These are phyloP conservation scores for Chelonus formosanus DNA, from an alignment of 2,888 invertebrate species.

Conservation along the genomic window DNA sequence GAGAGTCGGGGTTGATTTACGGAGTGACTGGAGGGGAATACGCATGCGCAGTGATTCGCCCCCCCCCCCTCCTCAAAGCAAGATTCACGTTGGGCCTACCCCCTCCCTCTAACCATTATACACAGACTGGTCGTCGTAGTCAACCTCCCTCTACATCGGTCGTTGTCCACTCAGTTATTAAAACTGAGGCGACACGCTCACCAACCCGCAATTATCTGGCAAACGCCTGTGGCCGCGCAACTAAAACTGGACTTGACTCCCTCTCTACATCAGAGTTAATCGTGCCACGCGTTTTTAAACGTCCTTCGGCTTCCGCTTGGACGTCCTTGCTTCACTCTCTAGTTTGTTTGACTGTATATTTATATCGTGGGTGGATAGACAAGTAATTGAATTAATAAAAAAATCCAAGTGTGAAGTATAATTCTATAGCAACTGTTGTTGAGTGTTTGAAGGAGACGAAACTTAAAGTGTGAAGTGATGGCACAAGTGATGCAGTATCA, in stretches of 20 bases:
- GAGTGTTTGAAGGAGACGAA: conserved; percentile 3
- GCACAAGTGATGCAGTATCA: conserved; percentile 59
- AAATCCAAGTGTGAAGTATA: conserved; percentile 5
- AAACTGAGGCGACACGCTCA: conserved; percentile 61
- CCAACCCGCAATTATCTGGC: conserved; percentile 63
- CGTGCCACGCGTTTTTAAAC: background rate
- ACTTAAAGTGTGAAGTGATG: conserved; percentile 46
- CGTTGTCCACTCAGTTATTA: conserved; percentile 63
- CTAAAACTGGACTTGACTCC: conserved; percentile 26
- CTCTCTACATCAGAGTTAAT: background rate
- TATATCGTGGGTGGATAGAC: conserved; percentile 18
- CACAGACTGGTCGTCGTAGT: conserved; percentile 37
- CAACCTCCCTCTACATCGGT: conserved; percentile 55
- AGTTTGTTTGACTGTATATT: background rate
- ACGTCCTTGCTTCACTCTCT: conserved; percentile 8
- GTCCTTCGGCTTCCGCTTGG: conserved; percentile 17
- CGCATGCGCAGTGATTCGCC: conserved; percentile 51
- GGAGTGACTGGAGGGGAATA: conserved; percentile 49
- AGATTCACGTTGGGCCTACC: conserved; percentile 40
- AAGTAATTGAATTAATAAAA: conserved; percentile 18
- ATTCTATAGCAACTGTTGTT: background rate
- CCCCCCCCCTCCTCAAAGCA: too few relatives aligned
- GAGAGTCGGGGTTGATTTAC: conserved; percentile 57
- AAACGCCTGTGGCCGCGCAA: conserved; percentile 55
- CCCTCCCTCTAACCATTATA: conserved; percentile 42